Conservation (phyloP, 64 coral and sea anemone species). For the Acropora yongei region DNA sequence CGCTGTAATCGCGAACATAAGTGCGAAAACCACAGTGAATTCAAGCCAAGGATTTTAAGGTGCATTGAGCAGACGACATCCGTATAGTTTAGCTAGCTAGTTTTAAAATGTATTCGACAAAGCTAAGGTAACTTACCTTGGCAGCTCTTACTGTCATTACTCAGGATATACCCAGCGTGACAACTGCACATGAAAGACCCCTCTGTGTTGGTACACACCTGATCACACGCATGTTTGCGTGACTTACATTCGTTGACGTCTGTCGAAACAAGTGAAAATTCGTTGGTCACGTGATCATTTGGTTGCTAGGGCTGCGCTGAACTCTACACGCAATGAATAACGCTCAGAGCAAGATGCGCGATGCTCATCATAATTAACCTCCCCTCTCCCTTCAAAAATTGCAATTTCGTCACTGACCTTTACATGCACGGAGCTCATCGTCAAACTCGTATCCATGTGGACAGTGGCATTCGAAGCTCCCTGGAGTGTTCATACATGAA, state of each 20-base stretch:
- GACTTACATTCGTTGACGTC: slow-evolving; percentile 5
- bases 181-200: slow-evolving; percentile 19
- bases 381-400: neutral
- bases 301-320: too few species aligned
- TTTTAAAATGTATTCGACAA: too few species aligned
- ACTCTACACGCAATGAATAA: too few species aligned
- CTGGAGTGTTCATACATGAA: slow-evolving; percentile 23
- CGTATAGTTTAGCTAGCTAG: too few species aligned
- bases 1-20: too few species aligned
- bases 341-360: too few species aligned
- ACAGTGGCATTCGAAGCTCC: slow-evolving; percentile 29
- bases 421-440: neutral
- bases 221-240: neutral
- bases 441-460: slow-evolving; percentile 7
- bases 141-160: neutral
- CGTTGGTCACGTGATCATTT: too few species aligned
- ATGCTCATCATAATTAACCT: too few species aligned
- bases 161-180: slow-evolving; percentile 8
- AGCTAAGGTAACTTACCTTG: too few species aligned
- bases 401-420: slow-evolving; percentile 5
- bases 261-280: neutral
- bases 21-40: too few species aligned
- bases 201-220: slow-evolving; percentile 14
- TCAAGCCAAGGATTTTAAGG: too few species aligned
- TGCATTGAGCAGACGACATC: too few species aligned